Percentiles rank a stretch among this genome's conserved stretches.
phyloP scores from a whole-genome alignment of 2,797 vertebrate species.

The Zalophus californianus region DNA sequence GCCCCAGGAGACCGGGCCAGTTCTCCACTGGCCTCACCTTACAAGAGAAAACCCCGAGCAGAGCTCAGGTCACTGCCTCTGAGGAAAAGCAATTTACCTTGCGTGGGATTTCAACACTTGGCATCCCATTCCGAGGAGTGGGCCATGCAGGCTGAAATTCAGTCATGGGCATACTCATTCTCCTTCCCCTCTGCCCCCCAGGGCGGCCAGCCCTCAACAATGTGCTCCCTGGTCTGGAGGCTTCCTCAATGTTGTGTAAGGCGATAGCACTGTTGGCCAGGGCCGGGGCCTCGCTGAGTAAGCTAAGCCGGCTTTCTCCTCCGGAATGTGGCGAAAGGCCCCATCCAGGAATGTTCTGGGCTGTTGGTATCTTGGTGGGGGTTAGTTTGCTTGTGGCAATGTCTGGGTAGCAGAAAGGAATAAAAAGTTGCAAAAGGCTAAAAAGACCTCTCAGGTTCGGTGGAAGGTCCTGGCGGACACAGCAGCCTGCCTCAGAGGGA shows the following conservation, averaged over 20 bases:
- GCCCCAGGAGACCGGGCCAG: not conserved
- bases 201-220: not conserved
- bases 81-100: not conserved
- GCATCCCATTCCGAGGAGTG: not conserved
- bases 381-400: not conserved
- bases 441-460: not conserved
- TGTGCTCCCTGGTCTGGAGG: not conserved
- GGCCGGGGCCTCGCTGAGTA: not conserved
- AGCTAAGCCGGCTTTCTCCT: not conserved
- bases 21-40: not conserved
- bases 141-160: not conserved
- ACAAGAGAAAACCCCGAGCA: not conserved
- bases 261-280: not conserved
- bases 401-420: not conserved
- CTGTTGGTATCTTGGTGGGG: not conserved
- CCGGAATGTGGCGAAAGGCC: fast-evolving
- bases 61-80: not conserved
- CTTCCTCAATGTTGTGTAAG: not conserved
- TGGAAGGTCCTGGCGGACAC: not conserved
- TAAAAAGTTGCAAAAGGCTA: not conserved
- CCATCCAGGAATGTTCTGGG: not conserved
- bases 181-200: not conserved
- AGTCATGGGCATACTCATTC: not conserved
- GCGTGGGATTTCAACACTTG: not conserved
- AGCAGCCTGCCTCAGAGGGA: not conserved